Base-by-base conservation (phyloP, 2,888 invertebrate species). In the Drosophila rellima region DNA sequence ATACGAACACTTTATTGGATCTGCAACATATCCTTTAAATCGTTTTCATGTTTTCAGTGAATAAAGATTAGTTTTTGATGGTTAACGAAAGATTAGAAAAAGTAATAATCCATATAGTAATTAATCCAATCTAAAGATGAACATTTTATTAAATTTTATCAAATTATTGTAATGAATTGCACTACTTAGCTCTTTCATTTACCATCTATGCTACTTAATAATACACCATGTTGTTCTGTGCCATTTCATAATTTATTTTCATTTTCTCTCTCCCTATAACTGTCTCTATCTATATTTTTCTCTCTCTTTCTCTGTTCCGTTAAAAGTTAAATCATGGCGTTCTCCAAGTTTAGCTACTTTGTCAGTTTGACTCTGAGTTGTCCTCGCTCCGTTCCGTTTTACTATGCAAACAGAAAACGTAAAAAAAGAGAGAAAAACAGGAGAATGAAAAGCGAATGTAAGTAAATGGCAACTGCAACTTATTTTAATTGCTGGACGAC, bases 401-500 rank as follows among this genome's bases (percentile, higher is more conserved):
- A 44, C 55, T 66, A 64, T 69, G 73, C 78, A 78, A 78, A 78
- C 74, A 71, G 55, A 39, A 77, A 48, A 60, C 47, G 66, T 60
- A 47, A 55, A 48, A 50, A 29, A 42, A 18, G 37, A 45, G 51
- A 51, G 45, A 48, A 31, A 31, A 10, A 31, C 10, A 31, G 31
- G 44, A 11, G 20, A 59, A 37, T 37, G 20, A 35, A 65, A 70
- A 67, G 65, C 51, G 52, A 65, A 52, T 29, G 47, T 63, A 68
- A 68, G 61, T 65, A 80, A 82, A 78, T 77, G 70, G 64, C 65
- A 79, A 80, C 75, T 74, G 72, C 72, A 80, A 80, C 82, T 78
- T 82, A 80, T 80, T 78, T 80, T 80, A 80, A 79, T 79, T 79
- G 79, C 82, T 62, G 74, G 71, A 82, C 82, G 82, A 79, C 79